Evolutionary conservation across 2,797 vertebrate genomes (phyloP), one percentile per base, ranked within the genome.

Genomic region (Naso thynnoides): DNA sequence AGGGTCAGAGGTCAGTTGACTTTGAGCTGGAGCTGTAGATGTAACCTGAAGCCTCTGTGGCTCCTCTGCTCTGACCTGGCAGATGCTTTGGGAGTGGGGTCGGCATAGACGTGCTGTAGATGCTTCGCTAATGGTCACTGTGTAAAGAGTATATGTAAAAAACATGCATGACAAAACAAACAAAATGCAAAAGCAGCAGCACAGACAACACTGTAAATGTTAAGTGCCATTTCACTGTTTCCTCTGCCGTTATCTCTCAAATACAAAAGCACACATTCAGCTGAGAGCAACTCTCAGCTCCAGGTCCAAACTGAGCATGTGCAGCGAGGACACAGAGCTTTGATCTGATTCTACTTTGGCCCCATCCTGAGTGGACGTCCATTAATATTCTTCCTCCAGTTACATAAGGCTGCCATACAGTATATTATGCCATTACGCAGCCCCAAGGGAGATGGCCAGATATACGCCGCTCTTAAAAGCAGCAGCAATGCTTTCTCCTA

Each of bases 311-410:
- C 67, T 47, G 58, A 60, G 68, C 33, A 9, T 60, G 70, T 79
- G 74, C 55, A 41, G 59, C 1, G 42, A 55, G 57, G 70, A 79
- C 73, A 70, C 44, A 73, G 68, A 73, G 82, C 81, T 86, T 82
- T 85, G 83, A 86, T 86, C 60, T 64, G 70, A 85, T 81, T 79
- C 85, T 62, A 69, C 82, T 85, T 83, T 81, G 8, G 36, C 64
- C 75, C 58, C 72, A 70, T 84, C 68, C 81, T 49, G 67, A 84
- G 76, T 78, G 84, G 89, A 79, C 76, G 23, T 79, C 83, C 89
- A 92, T 90, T 90, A 91, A 89, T 90, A 90, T 90, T 89, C 71
- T 76, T 87, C 49, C 83, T 76, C 54, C 68, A 64, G 86, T 92
- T 93, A 93, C 83, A 78, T 92, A 92, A 93, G 70, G 44, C 64